Evolutionary conservation across 2,888 invertebrate genomes (phyloP).

Genomic region (Eudemis profundana): DNA sequence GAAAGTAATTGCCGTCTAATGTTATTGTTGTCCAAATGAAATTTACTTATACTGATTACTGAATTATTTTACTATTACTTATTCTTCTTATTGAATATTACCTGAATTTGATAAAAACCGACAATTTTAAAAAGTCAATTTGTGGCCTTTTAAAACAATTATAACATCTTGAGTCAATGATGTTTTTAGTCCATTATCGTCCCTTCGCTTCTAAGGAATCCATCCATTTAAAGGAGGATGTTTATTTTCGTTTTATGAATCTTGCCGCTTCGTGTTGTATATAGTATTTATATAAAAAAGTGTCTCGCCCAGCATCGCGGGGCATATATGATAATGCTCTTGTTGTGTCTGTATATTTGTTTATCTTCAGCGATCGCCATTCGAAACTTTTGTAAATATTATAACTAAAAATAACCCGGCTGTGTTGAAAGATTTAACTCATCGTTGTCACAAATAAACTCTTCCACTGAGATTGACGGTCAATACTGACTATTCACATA

Average conservation of each 20-base stretch:
- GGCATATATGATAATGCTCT: conserved; percentile 76
- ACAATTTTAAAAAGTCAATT: conserved; percentile 67
- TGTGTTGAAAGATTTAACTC: conserved; percentile 52
- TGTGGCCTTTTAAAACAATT: conserved; percentile 65
- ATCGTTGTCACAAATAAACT: conserved; percentile 67
- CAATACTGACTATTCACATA: conserved; percentile 42
- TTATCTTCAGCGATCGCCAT: conserved; percentile 40
- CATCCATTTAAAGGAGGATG: conserved; percentile 80
- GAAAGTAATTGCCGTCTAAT: conserved; percentile 79
- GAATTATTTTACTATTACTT: conserved; percentile 62
- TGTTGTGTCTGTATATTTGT: conserved; percentile 58
- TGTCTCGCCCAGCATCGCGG: conserved; percentile 69
- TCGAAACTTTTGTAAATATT: conserved; percentile 63
- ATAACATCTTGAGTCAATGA: conserved; percentile 58
- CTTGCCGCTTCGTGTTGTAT: conserved; percentile 83
- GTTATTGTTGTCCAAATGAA: conserved; percentile 76
- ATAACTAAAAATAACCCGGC: background rate
- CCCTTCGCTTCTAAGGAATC: conserved; percentile 75
- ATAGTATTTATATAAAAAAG: conserved; percentile 72
- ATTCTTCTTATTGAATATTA: conserved; percentile 30
- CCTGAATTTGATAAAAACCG: conserved; percentile 37
- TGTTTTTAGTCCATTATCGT: conserved; percentile 66
- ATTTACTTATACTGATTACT: conserved; percentile 65
- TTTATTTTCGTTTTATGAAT: conserved; percentile 64
- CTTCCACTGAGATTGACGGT: conserved; percentile 56